These are phyloP conservation scores for Halictus ligatus DNA, from an alignment of 2,888 invertebrate genomes.

Conservation along the genomic window DNA sequence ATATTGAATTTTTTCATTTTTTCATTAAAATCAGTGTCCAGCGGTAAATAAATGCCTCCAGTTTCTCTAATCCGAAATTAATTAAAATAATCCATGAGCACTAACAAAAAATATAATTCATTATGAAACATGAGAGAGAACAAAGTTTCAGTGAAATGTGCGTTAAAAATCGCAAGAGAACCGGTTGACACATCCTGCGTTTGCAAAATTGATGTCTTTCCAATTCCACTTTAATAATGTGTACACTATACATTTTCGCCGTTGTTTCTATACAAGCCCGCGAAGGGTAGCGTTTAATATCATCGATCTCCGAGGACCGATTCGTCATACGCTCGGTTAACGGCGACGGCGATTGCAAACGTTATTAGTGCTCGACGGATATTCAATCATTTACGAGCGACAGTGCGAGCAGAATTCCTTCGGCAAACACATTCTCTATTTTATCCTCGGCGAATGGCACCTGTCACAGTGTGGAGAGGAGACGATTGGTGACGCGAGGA, in stretches of 20 bases:
- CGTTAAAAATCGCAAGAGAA: too few species aligned
- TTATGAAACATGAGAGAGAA: too few species aligned
- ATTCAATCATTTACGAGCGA: constrained; percentile 2
- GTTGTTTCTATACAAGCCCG: not conserved
- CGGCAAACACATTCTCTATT: not conserved
- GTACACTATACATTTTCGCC: not conserved
- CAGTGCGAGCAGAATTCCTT: not conserved
- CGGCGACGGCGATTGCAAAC: not conserved
- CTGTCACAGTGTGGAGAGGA: not conserved
- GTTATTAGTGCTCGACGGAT: not conserved
- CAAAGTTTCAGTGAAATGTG: too few species aligned
- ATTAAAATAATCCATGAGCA: too few species aligned
- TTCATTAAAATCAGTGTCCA: too few species aligned
- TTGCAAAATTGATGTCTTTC: not conserved
- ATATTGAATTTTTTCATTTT: too few species aligned
- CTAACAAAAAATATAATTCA: too few species aligned
- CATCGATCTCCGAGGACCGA: not conserved
- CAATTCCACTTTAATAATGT: not conserved
- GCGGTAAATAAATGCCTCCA: too few species aligned
- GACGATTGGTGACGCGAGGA: not conserved
- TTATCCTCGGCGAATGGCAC: not conserved
- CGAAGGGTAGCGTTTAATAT: not conserved
- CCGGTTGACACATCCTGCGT: too few species aligned
- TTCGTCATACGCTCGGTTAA: not conserved
- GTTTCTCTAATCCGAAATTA: too few species aligned